These are phyloP conservation scores for Pitta sordida DNA, from an alignment of 2,113 vertebrate species.

Conservation along the genomic window DNA sequence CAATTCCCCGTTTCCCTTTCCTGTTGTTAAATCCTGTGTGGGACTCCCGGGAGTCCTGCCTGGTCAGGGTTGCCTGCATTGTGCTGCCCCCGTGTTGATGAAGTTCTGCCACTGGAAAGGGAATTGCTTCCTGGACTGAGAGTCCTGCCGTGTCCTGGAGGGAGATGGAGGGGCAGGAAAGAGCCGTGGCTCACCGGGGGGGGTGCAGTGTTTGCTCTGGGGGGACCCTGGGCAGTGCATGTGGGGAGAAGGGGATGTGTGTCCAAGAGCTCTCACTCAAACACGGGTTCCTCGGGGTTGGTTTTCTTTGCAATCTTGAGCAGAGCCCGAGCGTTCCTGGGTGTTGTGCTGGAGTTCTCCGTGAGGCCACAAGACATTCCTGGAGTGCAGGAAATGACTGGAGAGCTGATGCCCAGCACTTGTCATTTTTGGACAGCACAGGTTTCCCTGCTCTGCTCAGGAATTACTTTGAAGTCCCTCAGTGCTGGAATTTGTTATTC, in stretches of 20 bases:
- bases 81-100: background rate
- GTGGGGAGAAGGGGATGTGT: too few relatives aligned
- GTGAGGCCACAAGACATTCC: background rate
- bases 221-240: too few relatives aligned
- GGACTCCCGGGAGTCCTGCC: background rate
- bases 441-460: background rate
- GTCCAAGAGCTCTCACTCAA: background rate
- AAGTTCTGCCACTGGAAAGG: background rate
- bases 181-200: too few relatives aligned
- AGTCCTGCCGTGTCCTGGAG: background rate
- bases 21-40: background rate
- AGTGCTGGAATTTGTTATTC: background rate
- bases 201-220: too few relatives aligned
- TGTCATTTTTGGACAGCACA: background rate
- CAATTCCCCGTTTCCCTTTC: background rate
- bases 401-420: background rate
- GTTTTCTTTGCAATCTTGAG: background rate
- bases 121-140: background rate
- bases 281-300: background rate
- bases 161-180: background rate
- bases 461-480: background rate
- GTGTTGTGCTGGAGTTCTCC: background rate
- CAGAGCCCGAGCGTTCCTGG: background rate
- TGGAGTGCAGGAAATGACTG: background rate
- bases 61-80: slow-evolving; percentile 4